Percentiles rank a stretch among this genome's conserved stretches.
phyloP scores from a whole-genome alignment of 2,888 invertebrate species.

The Drosophila eohydei region DNA sequence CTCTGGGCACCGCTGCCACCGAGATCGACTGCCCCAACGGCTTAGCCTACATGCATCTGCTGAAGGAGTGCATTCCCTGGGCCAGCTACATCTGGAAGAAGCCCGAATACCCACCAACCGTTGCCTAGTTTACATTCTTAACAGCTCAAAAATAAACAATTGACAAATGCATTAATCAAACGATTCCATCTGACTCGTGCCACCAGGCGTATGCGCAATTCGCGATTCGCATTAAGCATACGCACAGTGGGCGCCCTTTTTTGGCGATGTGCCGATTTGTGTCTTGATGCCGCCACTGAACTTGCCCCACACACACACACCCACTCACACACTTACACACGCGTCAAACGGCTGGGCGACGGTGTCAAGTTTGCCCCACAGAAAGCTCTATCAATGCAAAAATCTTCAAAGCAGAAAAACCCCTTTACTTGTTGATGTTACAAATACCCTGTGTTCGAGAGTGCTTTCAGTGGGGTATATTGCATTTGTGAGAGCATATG shows the following conservation, averaged over 20 bases:
- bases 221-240: constrained; percentile 34
- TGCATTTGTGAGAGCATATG: not conserved
- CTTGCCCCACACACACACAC: constrained; percentile 48
- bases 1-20: constrained; percentile 62
- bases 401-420: constrained; percentile 31
- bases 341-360: constrained; percentile 13
- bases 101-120: constrained; percentile 78
- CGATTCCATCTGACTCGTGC: constrained; percentile 1
- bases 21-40: constrained; percentile 75
- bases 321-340: not conserved
- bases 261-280: constrained; percentile 3
- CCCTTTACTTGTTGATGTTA: constrained; percentile 23
- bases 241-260: constrained; percentile 39
- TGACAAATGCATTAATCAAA: constrained; percentile 32
- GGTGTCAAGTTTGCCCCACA: constrained; percentile 31
- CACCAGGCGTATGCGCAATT: constrained; percentile 35
- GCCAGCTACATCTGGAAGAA: constrained; percentile 82
- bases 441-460: constrained; percentile 1
- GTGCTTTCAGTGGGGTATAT: not conserved
- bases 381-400: constrained; percentile 63
- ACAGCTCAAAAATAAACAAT: constrained; percentile 16
- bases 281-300: constrained; percentile 66
- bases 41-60: constrained; percentile 78
- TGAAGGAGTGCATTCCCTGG: constrained; percentile 83
- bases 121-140: constrained; percentile 58